Conservation (phyloP, 2,888 invertebrate species). For the Conchocele bisecta region DNA sequence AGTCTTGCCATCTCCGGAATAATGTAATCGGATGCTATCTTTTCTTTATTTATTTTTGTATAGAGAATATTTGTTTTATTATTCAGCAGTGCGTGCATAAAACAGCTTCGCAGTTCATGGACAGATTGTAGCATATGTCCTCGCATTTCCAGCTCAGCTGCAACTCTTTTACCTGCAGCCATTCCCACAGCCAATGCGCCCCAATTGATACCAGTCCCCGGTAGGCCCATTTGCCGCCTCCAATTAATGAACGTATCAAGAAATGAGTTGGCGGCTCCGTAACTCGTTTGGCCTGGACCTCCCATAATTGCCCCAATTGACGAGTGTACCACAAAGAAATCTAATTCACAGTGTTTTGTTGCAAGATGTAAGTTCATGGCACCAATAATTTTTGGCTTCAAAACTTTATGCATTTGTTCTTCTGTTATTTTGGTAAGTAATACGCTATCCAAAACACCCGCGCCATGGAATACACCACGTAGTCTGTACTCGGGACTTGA, state of each 20-base stretch:
- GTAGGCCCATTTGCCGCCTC: conserved; percentile 54
- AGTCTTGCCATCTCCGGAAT: not conserved
- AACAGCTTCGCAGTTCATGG: conserved; percentile 37
- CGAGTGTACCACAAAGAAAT: conserved; percentile 72
- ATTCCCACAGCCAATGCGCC: conserved; percentile 70
- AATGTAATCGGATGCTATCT: conserved; percentile 20
- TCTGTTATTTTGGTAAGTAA: conserved; percentile 49
- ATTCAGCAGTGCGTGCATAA: conserved; percentile 54
- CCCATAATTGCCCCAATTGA: conserved; percentile 70
- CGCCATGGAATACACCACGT: conserved; percentile 72
- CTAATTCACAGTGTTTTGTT: conserved; percentile 53
- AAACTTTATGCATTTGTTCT: conserved; percentile 49
- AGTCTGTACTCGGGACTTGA: conserved; percentile 31
- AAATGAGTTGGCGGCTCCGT: conserved; percentile 73
- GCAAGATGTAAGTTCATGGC: conserved; percentile 68
- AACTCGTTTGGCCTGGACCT: conserved; percentile 68
- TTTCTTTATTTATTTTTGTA: conserved; percentile 54
- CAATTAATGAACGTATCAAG: conserved; percentile 68
- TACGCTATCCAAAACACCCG: conserved; percentile 61
- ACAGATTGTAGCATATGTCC: conserved; percentile 24
- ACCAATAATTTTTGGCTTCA: conserved; percentile 69
- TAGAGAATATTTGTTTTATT: conserved; percentile 51
- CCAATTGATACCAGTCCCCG: conserved; percentile 73
- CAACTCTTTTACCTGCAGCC: conserved; percentile 43
- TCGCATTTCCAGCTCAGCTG: conserved; percentile 16